These are phyloP conservation scores for Amphimedon queenslandica DNA, from an alignment of 37 sponge, comb jelly and placozoan genomes.

Conservation along the genomic window DNA sequence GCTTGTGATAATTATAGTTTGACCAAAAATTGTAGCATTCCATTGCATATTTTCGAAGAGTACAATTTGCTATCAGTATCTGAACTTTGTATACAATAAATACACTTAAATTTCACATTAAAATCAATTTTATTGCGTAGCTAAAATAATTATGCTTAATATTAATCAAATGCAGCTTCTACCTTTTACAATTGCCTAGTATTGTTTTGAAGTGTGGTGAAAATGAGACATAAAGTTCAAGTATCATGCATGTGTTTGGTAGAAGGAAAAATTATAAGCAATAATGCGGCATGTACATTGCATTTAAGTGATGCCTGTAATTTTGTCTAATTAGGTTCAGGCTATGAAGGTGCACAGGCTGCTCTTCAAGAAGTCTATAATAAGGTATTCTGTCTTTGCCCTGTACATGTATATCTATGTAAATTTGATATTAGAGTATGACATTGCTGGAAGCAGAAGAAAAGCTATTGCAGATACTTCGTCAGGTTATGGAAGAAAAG, in stretches of 20 bases:
- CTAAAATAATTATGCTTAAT: not conserved
- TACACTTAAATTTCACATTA: no score
- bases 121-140: no score
- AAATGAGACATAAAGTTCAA: no score
- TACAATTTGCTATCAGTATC: no score
- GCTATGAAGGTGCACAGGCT: constrained; percentile 93
- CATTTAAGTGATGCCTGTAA: no score
- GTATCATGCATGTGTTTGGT: no score
- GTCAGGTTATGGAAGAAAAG: constrained; percentile 99
- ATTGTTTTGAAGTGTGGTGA: not conserved
- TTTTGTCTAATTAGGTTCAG: constrained; percentile 53
- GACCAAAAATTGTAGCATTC: no score
- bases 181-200: not conserved
- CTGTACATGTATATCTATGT: not conserved
- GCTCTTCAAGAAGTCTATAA: constrained; percentile 89
- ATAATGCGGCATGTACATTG: no score
- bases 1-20: no score
- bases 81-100: no score
- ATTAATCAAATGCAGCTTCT: not conserved
- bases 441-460: constrained; percentile 75
- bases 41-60: no score
- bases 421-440: constrained; percentile 46
- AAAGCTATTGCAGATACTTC: constrained; percentile 75
- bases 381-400: constrained; percentile 40
- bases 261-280: no score